Evolutionary conservation across 2,888 invertebrate species (phyloP).

Genomic region (Beris chalybata): DNA sequence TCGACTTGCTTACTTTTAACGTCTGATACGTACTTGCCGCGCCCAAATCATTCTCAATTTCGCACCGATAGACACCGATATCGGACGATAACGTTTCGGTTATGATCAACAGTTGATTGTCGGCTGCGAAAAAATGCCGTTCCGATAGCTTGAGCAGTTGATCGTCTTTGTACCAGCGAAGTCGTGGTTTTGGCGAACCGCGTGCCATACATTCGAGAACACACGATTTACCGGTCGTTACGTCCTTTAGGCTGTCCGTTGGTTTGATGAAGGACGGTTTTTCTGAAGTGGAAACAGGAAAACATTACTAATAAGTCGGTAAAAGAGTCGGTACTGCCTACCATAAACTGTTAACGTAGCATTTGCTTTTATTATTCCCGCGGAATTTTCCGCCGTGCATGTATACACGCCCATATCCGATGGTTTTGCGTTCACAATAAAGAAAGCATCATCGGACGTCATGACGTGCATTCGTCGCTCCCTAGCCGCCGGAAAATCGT

Average conservation of each 20-base stretch:
- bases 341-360: constrained; percentile 76
- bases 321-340: constrained; percentile 37
- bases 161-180: constrained; percentile 86
- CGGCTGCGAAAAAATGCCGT: constrained; percentile 83
- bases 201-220: constrained; percentile 87
- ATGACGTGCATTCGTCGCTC: constrained; percentile 92
- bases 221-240: constrained; percentile 77
- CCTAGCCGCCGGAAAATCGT: constrained; percentile 91
- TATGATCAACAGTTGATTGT: constrained; percentile 85
- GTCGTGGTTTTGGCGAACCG: constrained; percentile 79
- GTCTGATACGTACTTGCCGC: constrained; percentile 72
- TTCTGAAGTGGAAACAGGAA: constrained; percentile 60
- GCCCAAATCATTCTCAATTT: constrained; percentile 83
- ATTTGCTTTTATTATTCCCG: constrained; percentile 84
- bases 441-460: constrained; percentile 87
- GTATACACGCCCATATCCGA: constrained; percentile 91
- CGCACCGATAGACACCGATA: constrained; percentile 86
- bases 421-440: constrained; percentile 87
- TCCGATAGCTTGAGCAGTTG: constrained; percentile 71
- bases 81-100: constrained; percentile 76
- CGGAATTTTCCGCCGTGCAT: constrained; percentile 88
- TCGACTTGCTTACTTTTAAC: constrained; percentile 62
- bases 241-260: constrained; percentile 78
- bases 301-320: background rate
- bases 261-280: constrained; percentile 83